These are phyloP conservation scores for Ectropis crepuscularia DNA, from an alignment of 2,888 invertebrate species.

Conservation along the genomic window DNA sequence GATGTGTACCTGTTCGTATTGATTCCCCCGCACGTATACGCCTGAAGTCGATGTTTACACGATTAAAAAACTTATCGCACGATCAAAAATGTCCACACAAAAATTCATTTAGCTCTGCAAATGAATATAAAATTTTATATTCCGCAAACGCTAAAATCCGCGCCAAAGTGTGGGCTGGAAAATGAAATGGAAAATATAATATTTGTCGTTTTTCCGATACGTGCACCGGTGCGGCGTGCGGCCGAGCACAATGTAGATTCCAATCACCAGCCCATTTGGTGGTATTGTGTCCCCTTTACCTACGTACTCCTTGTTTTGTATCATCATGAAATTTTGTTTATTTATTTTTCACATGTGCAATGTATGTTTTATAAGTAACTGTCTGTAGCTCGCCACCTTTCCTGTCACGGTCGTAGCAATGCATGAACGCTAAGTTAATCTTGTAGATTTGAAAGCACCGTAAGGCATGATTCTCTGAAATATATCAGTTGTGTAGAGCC, in stretches of 20 bases:
- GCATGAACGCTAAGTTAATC: conserved; percentile 4
- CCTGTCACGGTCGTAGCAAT: conserved; percentile 6
- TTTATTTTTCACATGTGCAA: conserved; percentile 36
- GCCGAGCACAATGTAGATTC: conserved; percentile 55
- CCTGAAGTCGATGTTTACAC: conserved; percentile 8
- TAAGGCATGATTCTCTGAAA: conserved; percentile 8
- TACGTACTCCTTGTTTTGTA: conserved; percentile 19
- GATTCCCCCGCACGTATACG: conserved; percentile 30
- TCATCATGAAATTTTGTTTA: conserved; percentile 30
- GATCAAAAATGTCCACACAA: conserved; percentile 30
- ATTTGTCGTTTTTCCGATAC: conserved; percentile 50
- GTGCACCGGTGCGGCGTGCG: conserved; percentile 44
- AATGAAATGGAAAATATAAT: conserved; percentile 53
- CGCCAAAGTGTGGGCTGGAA: conserved; percentile 41
- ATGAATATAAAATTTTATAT: conserved; percentile 37
- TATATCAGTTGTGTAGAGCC: neutral
- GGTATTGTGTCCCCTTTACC: conserved; percentile 22
- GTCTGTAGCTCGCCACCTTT: neutral
- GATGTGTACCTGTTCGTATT: conserved; percentile 17
- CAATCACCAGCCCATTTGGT: conserved; percentile 49
- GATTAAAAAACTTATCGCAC: conserved; percentile 27
- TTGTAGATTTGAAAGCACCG: neutral
- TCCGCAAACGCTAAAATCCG: conserved; percentile 28
- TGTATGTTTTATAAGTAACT: conserved; percentile 23
- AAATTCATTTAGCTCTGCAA: conserved; percentile 26